Evolutionary conservation across 92 coral and sea anemone species (phyloP).

Genomic region (Porites lobata): DNA sequence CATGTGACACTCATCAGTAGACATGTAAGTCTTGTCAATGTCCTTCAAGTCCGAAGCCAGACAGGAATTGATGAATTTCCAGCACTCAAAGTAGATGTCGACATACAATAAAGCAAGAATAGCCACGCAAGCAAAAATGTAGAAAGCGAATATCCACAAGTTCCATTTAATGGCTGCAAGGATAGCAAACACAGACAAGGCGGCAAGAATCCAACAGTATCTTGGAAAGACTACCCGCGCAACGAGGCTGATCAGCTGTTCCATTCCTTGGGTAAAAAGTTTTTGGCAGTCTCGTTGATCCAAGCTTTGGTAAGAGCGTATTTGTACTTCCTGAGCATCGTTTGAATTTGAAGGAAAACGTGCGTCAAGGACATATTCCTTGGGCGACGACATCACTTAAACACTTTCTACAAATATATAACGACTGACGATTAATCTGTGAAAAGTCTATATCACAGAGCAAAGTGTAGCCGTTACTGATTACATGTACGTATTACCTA

Average conservation of each 20-base stretch:
- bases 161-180: constrained; percentile 71
- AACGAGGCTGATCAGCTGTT: constrained; percentile 53
- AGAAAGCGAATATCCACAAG: constrained; percentile 68
- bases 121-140: constrained; percentile 67
- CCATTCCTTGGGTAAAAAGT: constrained; percentile 82
- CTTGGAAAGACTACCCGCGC: constrained; percentile 72
- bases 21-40: constrained; percentile 77
- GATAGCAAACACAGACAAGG: constrained; percentile 47
- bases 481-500: too few species aligned
- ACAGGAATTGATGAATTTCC: constrained; percentile 66
- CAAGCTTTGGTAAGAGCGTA: constrained; percentile 68
- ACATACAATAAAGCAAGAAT: constrained; percentile 75
- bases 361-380: background rate
- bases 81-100: constrained; percentile 64
- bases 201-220: constrained; percentile 62
- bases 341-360: background rate
- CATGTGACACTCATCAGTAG: constrained; percentile 66
- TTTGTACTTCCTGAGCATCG: constrained; percentile 36
- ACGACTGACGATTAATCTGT: background rate
- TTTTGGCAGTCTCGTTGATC: constrained; percentile 73
- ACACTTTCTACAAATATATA: background rate
- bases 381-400: background rate
- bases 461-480: too few species aligned
- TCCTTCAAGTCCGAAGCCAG: constrained; percentile 73
- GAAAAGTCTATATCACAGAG: background rate